Percentiles rank a stretch among this genome's conserved stretches.
Conservation (phyloP, 2,113 vertebrate genomes). For the Collichthys lucidus region DNA sequence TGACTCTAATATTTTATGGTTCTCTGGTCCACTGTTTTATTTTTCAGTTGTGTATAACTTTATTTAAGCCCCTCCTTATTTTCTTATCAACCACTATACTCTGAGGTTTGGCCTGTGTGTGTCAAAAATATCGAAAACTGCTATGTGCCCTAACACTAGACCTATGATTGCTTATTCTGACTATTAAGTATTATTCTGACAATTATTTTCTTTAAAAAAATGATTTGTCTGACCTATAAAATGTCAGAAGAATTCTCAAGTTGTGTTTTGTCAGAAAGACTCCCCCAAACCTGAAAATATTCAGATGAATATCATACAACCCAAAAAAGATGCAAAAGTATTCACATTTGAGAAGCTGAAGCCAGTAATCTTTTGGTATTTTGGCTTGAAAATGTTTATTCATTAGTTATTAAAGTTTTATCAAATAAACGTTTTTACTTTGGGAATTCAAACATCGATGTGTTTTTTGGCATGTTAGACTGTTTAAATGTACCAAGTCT, state of each 20-base stretch:
- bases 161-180: no score
- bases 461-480: neutral
- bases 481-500: neutral
- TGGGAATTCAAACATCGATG: neutral
- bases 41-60: neutral
- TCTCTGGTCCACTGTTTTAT: neutral
- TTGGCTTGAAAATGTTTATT: neutral
- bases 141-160: no score
- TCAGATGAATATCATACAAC: neutral
- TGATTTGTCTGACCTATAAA: no score
- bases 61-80: neutral
- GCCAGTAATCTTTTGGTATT: neutral
- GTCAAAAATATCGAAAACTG: neutral
- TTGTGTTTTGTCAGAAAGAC: neutral
- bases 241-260: neutral
- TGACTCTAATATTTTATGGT: conserved; percentile 34
- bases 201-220: neutral
- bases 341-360: neutral
- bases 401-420: neutral
- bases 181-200: no score
- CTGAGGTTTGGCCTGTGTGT: neutral
- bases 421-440: no score
- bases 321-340: neutral
- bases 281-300: neutral
- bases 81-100: neutral